These are phyloP conservation scores for Psilopsiagon aymara DNA, from an alignment of 2,113 vertebrate genomes.

Conservation along the genomic window DNA sequence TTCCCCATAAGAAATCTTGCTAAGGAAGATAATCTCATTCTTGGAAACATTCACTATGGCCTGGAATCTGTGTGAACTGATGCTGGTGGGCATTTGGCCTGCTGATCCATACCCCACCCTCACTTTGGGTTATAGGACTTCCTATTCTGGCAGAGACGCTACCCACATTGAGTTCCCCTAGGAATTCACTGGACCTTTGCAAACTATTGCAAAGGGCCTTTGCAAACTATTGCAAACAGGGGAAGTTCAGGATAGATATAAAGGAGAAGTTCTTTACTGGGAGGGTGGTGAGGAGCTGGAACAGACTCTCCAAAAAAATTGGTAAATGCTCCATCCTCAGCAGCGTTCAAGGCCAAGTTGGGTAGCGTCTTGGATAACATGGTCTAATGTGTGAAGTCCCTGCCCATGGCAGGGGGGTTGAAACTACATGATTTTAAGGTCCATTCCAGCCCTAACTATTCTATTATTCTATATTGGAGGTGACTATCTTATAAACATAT, in stretches of 20 bases:
- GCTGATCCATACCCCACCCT: neutral
- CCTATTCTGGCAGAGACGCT: neutral
- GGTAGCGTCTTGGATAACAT: neutral
- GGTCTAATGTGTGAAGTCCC: neutral
- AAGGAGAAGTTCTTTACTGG: neutral
- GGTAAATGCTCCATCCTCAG: neutral
- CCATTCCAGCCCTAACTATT: neutral
- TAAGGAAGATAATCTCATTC: neutral
- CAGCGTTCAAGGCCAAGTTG: neutral
- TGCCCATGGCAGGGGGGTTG: neutral
- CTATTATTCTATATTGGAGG: neutral
- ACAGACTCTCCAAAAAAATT: neutral
- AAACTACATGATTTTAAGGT: neutral
- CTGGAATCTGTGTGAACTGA: neutral
- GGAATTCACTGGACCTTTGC: neutral
- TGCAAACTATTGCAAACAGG: neutral
- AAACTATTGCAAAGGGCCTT: neutral
- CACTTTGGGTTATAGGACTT: neutral
- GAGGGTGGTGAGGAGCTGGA: neutral
- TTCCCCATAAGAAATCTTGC: neutral
- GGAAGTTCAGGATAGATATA: neutral
- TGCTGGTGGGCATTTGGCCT: neutral
- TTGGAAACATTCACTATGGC: neutral
- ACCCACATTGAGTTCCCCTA: neutral
- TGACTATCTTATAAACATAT: neutral